Percentiles rank a stretch among this genome's conserved stretches.
Conservation (phyloP, 2,113 vertebrate genomes). For the Entomyzon cyanotis region DNA sequence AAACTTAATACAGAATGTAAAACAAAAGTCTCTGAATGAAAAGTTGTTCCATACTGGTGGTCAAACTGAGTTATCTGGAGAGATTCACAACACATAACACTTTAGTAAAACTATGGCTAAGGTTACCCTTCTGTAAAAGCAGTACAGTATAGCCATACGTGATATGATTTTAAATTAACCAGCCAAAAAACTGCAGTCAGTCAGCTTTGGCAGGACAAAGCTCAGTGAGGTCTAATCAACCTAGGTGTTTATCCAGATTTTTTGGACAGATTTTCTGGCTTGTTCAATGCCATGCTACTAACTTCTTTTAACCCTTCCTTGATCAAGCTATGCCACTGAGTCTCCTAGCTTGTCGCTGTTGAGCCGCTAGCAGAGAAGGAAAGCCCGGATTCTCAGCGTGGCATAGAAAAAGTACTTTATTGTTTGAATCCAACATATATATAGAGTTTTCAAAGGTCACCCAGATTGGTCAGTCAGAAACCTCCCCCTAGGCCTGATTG, state of each 20-base stretch:
- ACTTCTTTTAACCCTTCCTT: background rate
- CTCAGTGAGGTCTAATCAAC: background rate
- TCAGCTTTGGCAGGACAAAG: background rate
- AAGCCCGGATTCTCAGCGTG: too few relatives aligned
- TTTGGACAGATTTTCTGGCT: background rate
- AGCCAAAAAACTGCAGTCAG: background rate
- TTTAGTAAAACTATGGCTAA: background rate
- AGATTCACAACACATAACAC: background rate
- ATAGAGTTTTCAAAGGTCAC: too few relatives aligned
- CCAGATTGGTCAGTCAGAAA: too few relatives aligned
- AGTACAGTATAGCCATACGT: background rate
- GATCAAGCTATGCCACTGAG: background rate
- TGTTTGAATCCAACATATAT: too few relatives aligned
- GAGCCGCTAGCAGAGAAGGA: too few relatives aligned
- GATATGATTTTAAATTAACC: background rate
- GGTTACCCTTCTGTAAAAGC: background rate
- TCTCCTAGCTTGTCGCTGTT: too few relatives aligned
- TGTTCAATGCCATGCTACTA: background rate
- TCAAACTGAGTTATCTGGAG: background rate
- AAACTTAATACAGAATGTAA: conserved; percentile 23
- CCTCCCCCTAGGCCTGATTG: too few relatives aligned
- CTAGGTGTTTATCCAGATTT: background rate
- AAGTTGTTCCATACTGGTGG: background rate
- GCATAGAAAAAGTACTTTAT: too few relatives aligned
- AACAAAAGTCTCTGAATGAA: conserved; percentile 22